These are phyloP conservation scores for Calliopsis andreniformis DNA, from an alignment of 1,140 invertebrate species.

Conservation along the genomic window DNA sequence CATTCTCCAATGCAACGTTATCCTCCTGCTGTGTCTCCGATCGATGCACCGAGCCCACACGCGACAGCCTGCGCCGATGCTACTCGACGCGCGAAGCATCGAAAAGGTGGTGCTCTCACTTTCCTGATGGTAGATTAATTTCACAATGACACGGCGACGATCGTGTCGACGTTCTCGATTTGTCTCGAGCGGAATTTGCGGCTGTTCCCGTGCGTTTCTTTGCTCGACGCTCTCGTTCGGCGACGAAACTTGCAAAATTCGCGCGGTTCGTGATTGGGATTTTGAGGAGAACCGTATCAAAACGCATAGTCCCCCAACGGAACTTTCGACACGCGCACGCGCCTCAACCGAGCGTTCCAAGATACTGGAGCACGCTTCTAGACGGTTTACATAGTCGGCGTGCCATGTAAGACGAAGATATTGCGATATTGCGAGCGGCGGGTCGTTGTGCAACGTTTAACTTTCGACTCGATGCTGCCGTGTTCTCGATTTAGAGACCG, in stretches of 20 bases:
- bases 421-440: conserved; percentile 69
- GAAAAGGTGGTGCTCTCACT: conserved; percentile 32
- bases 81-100: not conserved
- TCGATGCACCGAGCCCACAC: not conserved
- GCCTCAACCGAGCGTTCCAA: not conserved
- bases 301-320: not conserved
- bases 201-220: not conserved
- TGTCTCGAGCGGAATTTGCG: conserved; percentile 4
- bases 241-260: conserved; percentile 25
- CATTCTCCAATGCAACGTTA: not conserved
- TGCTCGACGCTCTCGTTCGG: not conserved
- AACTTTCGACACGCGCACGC: conserved; percentile 40
- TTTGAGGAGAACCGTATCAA: conserved; percentile 1
- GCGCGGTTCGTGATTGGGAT: conserved; percentile 43
- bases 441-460: conserved; percentile 72
- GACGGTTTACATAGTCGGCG: conserved; percentile 40
- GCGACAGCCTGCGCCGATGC: no score
- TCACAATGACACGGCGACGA: not conserved
- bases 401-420: conserved; percentile 62
- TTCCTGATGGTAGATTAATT: conserved; percentile 21
- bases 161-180: not conserved
- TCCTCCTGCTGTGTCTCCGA: not conserved
- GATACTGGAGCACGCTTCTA: conserved; percentile 49
- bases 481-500: conserved; percentile 55
- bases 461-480: conserved; percentile 68